Base-by-base conservation (phyloP, 1,140 invertebrate genomes). In the Macrobrachium rosenbergii region DNA sequence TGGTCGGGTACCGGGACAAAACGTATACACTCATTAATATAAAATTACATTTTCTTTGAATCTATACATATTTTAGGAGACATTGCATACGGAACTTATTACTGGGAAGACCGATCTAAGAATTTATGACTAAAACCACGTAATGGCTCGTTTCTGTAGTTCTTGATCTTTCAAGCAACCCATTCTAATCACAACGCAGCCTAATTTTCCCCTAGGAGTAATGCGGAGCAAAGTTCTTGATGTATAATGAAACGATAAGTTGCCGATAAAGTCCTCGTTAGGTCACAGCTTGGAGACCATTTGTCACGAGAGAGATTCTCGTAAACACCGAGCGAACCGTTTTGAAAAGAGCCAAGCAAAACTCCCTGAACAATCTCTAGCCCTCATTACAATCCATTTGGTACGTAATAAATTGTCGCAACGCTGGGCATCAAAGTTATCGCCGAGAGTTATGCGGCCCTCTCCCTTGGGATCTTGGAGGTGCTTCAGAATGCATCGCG, bases 301-400 rank as follows among this genome's bases (percentile, higher is more conserved):
- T 17, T 64, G 28, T 80, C 59, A 14, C 59, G 23, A 80, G 16
- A 16, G 6, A 17, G 23, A 16, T 43, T 19, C n/a, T 12, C 60
- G 19, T 63, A 23, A 81, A 21, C 17, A 64, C 63, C 2, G 64
- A 37, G 45, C 78, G 78, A 81, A 81, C 23, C 62, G 11, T 45
- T 52, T 19, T 21, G 79, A 45, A 45, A 81, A 81, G 37, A 28
- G 23, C 10, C 5, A 28, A 28, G 64, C 23, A 60, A 23, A 80
- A 62, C 78, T 21, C 12, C 78, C 17, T 60, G 21, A n/a, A 5
- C 37, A 58, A 78, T 58, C 76, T 60, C 14, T 59, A 52, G 43
- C 45, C n/a, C 84, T 87, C 84, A 81, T 80, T 87, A 87, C 77
- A 87, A 81, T 81, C 78, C 84, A 87, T 87, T 80, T 80, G 64